These are phyloP conservation scores for Eristalis tenax DNA, from an alignment of 2,888 invertebrate species.

Conservation along the genomic window DNA sequence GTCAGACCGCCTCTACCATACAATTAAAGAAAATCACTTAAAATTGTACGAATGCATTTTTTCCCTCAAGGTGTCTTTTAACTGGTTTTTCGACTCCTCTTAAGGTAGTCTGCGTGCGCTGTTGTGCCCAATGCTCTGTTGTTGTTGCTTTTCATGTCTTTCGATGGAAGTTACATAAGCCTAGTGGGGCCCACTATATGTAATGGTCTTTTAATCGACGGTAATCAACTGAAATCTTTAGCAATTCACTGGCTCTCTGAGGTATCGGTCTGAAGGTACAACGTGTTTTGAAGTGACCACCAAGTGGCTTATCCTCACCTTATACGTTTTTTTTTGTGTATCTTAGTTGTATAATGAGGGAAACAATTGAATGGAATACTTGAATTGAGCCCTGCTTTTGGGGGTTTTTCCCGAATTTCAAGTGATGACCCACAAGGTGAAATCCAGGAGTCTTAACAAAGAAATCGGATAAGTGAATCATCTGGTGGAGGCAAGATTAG, in stretches of 20 bases:
- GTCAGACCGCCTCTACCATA: background rate
- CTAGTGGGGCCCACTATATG: constrained; percentile 24
- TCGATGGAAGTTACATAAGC: constrained; percentile 15
- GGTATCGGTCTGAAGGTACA: constrained; percentile 13
- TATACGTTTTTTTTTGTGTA: background rate
- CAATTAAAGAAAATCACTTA: background rate
- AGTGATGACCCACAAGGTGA: constrained; percentile 18
- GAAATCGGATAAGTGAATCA: constrained; percentile 22
- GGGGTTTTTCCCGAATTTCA: constrained; percentile 12
- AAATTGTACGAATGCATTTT: constrained; percentile 17
- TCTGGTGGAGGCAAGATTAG: background rate
- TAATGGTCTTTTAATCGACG: constrained; percentile 44
- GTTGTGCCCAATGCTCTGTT: constrained; percentile 8
- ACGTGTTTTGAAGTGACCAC: constrained; percentile 29
- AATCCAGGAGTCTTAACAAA: constrained; percentile 25
- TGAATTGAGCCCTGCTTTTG: constrained; percentile 6
- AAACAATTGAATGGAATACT: constrained; percentile 28
- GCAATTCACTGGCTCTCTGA: constrained; percentile 7
- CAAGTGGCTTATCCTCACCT: constrained; percentile 31
- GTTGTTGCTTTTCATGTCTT: constrained; percentile 11
- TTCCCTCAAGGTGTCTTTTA: constrained; percentile 33
- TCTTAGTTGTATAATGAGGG: constrained; percentile 9
- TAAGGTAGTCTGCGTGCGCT: constrained; percentile 14
- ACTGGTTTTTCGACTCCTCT: constrained; percentile 28
- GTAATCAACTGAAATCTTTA: constrained; percentile 27